Percentiles rank a stretch among this genome's conserved stretches.
Conservation (phyloP, 2,113 vertebrate genomes). For the Amphiprion percula region DNA sequence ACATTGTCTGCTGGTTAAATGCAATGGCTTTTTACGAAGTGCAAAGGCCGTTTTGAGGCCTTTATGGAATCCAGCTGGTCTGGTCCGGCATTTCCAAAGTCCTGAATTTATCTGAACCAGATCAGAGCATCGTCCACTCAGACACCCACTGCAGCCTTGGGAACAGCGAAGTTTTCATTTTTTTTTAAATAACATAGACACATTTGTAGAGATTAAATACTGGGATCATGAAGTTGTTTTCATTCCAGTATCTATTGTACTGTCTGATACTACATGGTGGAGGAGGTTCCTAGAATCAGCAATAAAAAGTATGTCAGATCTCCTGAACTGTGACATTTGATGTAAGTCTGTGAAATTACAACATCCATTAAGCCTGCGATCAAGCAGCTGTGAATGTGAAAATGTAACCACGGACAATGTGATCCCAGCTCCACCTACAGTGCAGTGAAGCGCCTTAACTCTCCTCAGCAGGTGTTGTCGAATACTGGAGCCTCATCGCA, state of each 20-base stretch:
- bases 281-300: slow-evolving; percentile 2
- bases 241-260: slow-evolving; percentile 23
- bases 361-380: slow-evolving; percentile 59
- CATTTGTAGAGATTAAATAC: slow-evolving; percentile 36
- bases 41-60: slow-evolving; percentile 68
- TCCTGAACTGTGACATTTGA: slow-evolving; percentile 54
- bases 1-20: slow-evolving; percentile 70
- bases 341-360: slow-evolving; percentile 63
- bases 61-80: slow-evolving; percentile 82
- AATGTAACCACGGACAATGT: slow-evolving; percentile 21
- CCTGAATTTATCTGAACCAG: slow-evolving; percentile 66
- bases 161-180: not conserved
- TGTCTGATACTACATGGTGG: slow-evolving; percentile 14
- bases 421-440: slow-evolving; percentile 6
- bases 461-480: slow-evolving; percentile 62
- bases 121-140: slow-evolving; percentile 58
- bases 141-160: slow-evolving; percentile 30
- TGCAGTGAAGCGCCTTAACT: slow-evolving; percentile 34
- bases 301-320: slow-evolving; percentile 38
- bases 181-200: slow-evolving; percentile 38
- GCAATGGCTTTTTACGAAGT: slow-evolving; percentile 68
- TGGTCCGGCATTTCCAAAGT: slow-evolving; percentile 61
- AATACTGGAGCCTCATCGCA: slow-evolving; percentile 32
- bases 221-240: slow-evolving; percentile 35
- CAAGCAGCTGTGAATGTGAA: slow-evolving; percentile 60